A percentile compares a stretch with the other conserved stretches of the same genome.
phyloP scores from a whole-genome alignment of 2,888 invertebrate species.

The Chymomyza fuscimana region DNA sequence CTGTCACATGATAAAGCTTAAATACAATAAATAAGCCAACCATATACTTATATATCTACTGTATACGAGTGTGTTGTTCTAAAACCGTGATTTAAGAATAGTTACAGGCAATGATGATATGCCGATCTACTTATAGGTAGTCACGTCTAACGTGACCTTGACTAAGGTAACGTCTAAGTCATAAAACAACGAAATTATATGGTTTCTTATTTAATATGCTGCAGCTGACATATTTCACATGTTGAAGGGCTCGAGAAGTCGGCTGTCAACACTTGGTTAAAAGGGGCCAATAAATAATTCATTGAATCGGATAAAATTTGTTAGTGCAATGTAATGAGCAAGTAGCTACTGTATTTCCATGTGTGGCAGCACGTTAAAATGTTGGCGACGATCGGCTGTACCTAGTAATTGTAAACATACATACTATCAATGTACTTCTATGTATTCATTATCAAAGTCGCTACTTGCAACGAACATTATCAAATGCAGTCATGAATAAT shows the following conservation, averaged over 20 bases:
- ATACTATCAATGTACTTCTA: not conserved
- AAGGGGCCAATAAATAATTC: not conserved
- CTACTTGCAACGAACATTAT: not conserved
- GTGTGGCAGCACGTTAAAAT: not conserved
- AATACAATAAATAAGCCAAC: not conserved
- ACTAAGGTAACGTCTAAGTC: not conserved
- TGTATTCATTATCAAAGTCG: not conserved
- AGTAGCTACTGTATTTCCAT: not conserved
- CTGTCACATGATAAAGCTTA: not conserved
- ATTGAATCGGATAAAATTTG: conserved; percentile 19
- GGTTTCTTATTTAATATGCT: not conserved
- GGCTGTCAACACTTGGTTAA: not conserved
- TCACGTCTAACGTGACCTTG: not conserved
- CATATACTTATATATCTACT: too few species aligned
- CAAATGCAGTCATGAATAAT: conserved; percentile 10
- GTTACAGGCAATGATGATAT: not conserved
- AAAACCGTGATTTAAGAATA: not conserved
- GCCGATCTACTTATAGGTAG: not conserved
- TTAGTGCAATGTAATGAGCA: conserved; percentile 37
- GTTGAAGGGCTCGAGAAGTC: not conserved
- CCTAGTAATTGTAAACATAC: not conserved
- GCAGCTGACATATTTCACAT: not conserved
- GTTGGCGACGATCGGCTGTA: not conserved
- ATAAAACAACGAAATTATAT: not conserved
- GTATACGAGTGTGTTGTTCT: too few species aligned